phyloP scores from a whole-genome alignment of 1,140 invertebrate species.

The Drosophila varians region DNA sequence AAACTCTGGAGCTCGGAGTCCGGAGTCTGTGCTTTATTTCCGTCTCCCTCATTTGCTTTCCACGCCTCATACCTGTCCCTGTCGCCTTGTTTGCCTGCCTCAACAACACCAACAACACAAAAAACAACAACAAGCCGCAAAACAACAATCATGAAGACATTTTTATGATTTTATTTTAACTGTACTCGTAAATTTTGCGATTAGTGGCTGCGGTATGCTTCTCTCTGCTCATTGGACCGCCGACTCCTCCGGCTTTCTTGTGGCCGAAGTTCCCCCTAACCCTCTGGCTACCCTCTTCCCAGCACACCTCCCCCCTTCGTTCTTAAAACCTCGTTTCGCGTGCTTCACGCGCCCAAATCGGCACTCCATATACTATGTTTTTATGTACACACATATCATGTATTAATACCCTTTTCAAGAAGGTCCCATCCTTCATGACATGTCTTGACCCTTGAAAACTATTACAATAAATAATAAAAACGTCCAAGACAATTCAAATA shows the following conservation, averaged over 20 bases:
- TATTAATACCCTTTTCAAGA: conserved; percentile 2
- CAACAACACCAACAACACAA: conserved; percentile 18
- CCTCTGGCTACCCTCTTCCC: conserved; percentile 11
- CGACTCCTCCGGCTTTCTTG: too few relatives aligned
- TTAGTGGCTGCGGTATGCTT: conserved; percentile 53
- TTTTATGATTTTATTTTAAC: conserved; percentile 78
- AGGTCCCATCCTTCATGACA: background rate
- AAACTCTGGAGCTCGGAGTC: conserved; percentile 11
- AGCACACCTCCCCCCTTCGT: background rate
- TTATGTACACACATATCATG: conserved; percentile 4
- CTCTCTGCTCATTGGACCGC: conserved; percentile 38
- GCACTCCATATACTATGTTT: conserved; percentile 51
- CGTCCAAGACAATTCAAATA: background rate
- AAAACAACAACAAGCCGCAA: background rate
- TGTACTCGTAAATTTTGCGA: conserved; percentile 81
- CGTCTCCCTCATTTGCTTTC: conserved; percentile 5
- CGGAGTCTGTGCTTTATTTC: too few relatives aligned
- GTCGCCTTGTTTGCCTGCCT: conserved; percentile 42
- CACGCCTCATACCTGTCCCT: conserved; percentile 2
- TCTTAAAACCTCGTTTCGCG: conserved; percentile 38
- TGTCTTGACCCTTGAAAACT: too few relatives aligned
- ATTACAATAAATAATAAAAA: background rate
- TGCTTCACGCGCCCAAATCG: conserved; percentile 65
- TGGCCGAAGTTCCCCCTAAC: too few relatives aligned
- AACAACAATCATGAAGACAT: conserved; percentile 56